Conservation (phyloP, 2,888 invertebrate species). For the Volucella zonaria region DNA sequence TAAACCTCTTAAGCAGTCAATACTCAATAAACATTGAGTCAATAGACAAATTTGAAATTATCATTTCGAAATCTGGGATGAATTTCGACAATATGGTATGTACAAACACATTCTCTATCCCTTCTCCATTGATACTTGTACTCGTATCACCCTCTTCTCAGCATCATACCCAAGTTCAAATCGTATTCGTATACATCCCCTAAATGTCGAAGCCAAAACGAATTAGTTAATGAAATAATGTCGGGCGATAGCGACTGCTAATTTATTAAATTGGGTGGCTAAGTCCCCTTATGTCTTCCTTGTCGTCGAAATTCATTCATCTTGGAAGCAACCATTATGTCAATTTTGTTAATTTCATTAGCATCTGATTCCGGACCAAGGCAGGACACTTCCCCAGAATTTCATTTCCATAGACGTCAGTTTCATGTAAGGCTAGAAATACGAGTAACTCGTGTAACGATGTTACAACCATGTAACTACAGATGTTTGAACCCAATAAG, state of each 20-base stretch:
- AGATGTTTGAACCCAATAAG: slow-evolving; percentile 43
- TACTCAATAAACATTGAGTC: slow-evolving; percentile 20
- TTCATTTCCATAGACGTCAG: slow-evolving; percentile 15
- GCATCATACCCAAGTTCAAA: slow-evolving; percentile 15
- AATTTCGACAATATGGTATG: slow-evolving; percentile 26
- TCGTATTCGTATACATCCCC: slow-evolving; percentile 11
- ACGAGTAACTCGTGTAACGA: slow-evolving; percentile 24
- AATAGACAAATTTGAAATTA: slow-evolving; percentile 69
- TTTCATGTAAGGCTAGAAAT: slow-evolving; percentile 18
- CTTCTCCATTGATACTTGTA: too few species aligned
- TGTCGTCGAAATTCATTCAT: slow-evolving; percentile 7
- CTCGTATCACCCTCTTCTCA: not conserved
- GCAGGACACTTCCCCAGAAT: slow-evolving; percentile 39
- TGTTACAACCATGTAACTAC: slow-evolving; percentile 57
- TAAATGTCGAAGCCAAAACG: slow-evolving; percentile 62
- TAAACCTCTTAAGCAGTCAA: too few species aligned
- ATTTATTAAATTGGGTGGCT: slow-evolving; percentile 75
- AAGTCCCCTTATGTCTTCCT: slow-evolving; percentile 38
- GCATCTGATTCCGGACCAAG: slow-evolving; percentile 64
- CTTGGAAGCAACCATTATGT: slow-evolving; percentile 55
- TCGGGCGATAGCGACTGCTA: slow-evolving; percentile 75
- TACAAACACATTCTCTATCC: not conserved
- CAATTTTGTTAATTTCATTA: slow-evolving; percentile 73
- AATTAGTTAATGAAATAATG: slow-evolving; percentile 76
- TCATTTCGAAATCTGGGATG: slow-evolving; percentile 27